A percentile compares a stretch with the other conserved stretches of the same genome.
Conservation (phyloP, 2,113 vertebrate genomes). For the Acinonyx jubatus region DNA sequence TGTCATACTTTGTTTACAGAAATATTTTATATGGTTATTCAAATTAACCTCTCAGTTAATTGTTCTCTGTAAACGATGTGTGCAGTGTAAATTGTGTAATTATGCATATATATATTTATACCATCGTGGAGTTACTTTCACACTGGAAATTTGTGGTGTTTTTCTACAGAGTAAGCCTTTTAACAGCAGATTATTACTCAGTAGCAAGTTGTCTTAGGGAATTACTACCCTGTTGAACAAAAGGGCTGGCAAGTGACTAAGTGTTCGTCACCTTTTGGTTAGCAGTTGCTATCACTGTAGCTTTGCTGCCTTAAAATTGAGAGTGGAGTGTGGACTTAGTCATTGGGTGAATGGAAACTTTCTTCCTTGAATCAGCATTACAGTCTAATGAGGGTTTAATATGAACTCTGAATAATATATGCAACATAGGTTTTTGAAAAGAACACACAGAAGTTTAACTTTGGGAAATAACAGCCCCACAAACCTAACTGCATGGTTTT, state of each 20-base stretch:
- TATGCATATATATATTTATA: constrained; percentile 82
- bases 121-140: constrained; percentile 81
- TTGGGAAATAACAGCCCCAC: constrained; percentile 38
- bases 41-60: constrained; percentile 71
- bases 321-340: constrained; percentile 7
- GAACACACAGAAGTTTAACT: constrained; percentile 14
- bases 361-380: neutral
- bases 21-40: constrained; percentile 77
- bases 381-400: constrained; percentile 19
- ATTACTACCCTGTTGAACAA: constrained; percentile 67
- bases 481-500: constrained; percentile 64
- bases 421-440: constrained; percentile 24
- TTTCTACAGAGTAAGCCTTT: constrained; percentile 80
- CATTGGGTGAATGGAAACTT: constrained; percentile 24
- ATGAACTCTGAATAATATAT: constrained; percentile 18
- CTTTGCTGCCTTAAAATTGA: constrained; percentile 57
- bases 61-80: constrained; percentile 80
- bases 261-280: neutral
- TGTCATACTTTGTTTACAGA: constrained; percentile 82
- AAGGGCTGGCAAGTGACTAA: constrained; percentile 66
- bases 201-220: constrained; percentile 75
- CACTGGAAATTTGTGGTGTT: constrained; percentile 80
- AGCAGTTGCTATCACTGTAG: constrained; percentile 44
- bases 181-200: constrained; percentile 73
- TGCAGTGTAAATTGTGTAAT: constrained; percentile 80